These are phyloP conservation scores for Hydrophis major DNA, from an alignment of 2,797 vertebrate species.

Conservation along the genomic window DNA sequence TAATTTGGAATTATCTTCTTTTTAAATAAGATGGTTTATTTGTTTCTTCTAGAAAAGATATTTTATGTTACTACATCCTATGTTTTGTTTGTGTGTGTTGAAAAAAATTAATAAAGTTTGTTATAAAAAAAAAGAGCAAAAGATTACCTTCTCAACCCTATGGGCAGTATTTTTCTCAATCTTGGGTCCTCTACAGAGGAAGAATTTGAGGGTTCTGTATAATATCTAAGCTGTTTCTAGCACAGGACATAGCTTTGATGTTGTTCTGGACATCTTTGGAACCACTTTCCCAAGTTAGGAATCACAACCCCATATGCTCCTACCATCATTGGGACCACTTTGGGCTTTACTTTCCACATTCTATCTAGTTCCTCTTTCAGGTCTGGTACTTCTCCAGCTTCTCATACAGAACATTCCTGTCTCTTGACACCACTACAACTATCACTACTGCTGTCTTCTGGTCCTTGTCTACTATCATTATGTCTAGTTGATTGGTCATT, in stretches of 20 bases:
- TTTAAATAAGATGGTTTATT: no score
- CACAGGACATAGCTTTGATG: not conserved
- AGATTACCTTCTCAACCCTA: not conserved
- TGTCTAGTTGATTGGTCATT: not conserved
- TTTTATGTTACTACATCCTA: no score
- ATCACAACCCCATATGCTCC: not conserved
- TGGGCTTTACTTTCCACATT: not conserved
- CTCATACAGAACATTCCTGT: not conserved
- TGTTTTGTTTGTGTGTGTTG: no score
- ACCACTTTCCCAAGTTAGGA: not conserved
- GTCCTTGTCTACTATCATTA: not conserved
- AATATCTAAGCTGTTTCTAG: not conserved
- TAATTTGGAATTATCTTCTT: no score
- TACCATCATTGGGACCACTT: not conserved
- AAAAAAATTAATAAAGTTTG: no score
- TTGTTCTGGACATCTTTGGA: not conserved
- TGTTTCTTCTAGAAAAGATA: no score
- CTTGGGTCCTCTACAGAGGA: not conserved
- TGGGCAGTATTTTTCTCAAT: not conserved
- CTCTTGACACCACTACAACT: not conserved
- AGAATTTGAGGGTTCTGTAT: not conserved
- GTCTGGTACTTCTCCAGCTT: not conserved
- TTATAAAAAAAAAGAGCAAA: no score
- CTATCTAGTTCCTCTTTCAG: not conserved
- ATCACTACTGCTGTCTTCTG: not conserved